These are phyloP conservation scores for Conus ventricosus DNA, from an alignment of 1,140 invertebrate species.

Conservation along the genomic window DNA sequence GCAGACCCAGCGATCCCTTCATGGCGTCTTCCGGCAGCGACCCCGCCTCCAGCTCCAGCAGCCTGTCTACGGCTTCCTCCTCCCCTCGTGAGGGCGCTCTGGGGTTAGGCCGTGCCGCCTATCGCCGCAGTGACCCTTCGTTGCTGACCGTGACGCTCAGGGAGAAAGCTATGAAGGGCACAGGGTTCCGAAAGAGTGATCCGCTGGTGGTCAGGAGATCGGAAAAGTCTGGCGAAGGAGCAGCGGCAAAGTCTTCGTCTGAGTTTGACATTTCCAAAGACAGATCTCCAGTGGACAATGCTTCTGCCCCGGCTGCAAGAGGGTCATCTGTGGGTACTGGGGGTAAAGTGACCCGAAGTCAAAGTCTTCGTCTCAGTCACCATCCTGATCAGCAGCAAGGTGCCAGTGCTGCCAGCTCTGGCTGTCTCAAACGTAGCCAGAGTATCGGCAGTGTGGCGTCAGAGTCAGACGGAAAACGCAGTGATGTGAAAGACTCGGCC, in stretches of 20 bases:
- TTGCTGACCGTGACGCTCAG: conserved; percentile 24
- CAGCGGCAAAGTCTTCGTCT: neutral
- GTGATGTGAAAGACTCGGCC: neutral
- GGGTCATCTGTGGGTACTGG: too few relatives aligned
- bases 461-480: neutral
- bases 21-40: conserved; percentile 57
- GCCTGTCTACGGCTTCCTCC: conserved; percentile 37
- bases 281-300: neutral
- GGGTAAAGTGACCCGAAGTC: neutral
- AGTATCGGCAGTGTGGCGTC: conserved; percentile 17
- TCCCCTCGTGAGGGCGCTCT: conserved; percentile 41
- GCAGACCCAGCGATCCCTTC: conserved; percentile 62
- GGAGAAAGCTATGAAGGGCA: conserved; percentile 24
- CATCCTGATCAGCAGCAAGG: neutral
- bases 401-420: neutral
- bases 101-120: neutral
- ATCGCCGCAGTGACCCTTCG: conserved; percentile 25
- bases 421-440: conserved; percentile 16
- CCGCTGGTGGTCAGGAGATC: neutral
- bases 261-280: neutral
- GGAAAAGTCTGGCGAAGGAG: neutral
- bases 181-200: neutral
- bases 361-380: neutral
- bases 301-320: neutral
- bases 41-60: conserved; percentile 43